Evolutionary conservation across 2,113 vertebrate genomes (phyloP), one percentile per base, ranked within the genome.

Genomic region (Erythrolamprus reginae): DNA sequence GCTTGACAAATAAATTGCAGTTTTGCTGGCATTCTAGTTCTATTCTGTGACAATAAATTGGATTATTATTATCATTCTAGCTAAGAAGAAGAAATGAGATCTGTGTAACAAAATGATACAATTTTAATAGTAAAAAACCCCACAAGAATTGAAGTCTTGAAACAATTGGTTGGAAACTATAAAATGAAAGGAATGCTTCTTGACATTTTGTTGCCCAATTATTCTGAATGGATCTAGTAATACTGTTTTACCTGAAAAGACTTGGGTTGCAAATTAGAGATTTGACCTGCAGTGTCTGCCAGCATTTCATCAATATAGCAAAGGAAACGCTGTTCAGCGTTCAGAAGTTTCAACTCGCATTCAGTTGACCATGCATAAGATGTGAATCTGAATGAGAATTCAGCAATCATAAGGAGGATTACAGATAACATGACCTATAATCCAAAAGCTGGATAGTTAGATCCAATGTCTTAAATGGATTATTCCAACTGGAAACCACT

Each of bases 11-110:
- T 47, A 86, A 51, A 86, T 86, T 86, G 28, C 17, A 90, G 70
- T 89, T 88, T 89, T 91, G 91, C 28, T 90, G 15, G 28, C 17
- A 26, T 42, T 88, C 33, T 83, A 38, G 88, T 91, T 89, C 92
- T 56, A 84, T 87, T 8, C 89, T 84, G 47, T 50, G 83, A 51
- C 8, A 7, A 70, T 70, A 70, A 70, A 33, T 70, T 13, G 5
- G 12, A 48, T 50, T 84, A 51, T 26, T 7, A 84, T 28, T 15
- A 84, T 28, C 13, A 48, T 85, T 85, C 50, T 48, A n/a, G 84
- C 51, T 86, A 52, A 21, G 84, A 51, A 86, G 5, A 86, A 21
- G n/a, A 86, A 38, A 51, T 1, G 13, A 52, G 84, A 86, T 38
- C 33, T 52, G 26, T 15, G n/a, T 38, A 15, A 83, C 19, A 83